Base-by-base conservation (phyloP, 1,140 invertebrate species). In the Argopecten irradians region DNA sequence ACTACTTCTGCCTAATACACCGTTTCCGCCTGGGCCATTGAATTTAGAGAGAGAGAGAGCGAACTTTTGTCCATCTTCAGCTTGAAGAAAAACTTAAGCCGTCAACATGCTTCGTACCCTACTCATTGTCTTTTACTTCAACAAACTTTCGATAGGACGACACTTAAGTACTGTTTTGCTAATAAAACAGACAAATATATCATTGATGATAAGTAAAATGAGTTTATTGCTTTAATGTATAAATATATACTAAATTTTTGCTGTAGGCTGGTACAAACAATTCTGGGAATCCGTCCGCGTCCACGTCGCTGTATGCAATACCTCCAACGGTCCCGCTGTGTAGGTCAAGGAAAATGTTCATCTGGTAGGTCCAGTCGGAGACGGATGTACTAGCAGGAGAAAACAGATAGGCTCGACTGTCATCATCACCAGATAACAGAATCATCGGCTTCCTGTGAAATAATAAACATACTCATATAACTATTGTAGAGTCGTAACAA, bases 361-460 rank as follows among this genome's bases (percentile, higher is more conserved):
- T 93, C 22, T 89, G 87, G 82, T 96, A 96, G 7, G 88, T 91
- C 94, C 94, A 96, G 87, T 95, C 93, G 86, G 88, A 88, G 0
- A 91, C 83, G 19, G 91, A 92, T 39, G 94, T 92, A 22, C 92
- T 92, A 35, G 83, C 82, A 0, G 95, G 93, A 35, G 91, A 89
- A 41, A 95, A 86, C 83, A 96, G 90, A 87, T 95, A 95, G 82
- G 94, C 93, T 28, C 91, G 90, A 1, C 95, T 95, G 84, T 95
- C 95, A 85, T 96, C 95, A 90, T 96, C 95, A 1, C 95, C 95
- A 36, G 94, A 95, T 13, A 96, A 85, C 5, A 95, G 46, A 55
- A 96, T 94, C 87, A 92, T 92, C 0, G 95, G 95, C 84, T 91
- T 91, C 13, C 91, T 91, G 82, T n/a, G n/a, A 85, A 32, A 13